Percentiles rank a stretch among this genome's conserved stretches.
phyloP scores from a whole-genome alignment of 2,797 vertebrate genomes.

The Urocyon cinereoargenteus region DNA sequence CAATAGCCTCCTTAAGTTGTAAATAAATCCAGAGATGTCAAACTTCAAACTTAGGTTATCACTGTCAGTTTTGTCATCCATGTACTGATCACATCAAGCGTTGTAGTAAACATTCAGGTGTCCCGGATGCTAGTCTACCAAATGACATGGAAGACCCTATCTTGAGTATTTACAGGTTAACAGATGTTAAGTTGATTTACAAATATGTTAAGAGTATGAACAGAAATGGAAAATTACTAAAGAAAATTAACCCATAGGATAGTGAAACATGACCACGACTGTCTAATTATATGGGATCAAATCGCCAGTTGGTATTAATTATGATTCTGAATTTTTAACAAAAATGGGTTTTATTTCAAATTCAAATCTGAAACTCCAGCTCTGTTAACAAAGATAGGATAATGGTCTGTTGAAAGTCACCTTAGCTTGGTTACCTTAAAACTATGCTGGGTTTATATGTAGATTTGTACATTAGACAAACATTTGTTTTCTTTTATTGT shows the following conservation, averaged over 20 bases:
- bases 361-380: conserved; percentile 10
- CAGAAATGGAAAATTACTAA: conserved; percentile 63
- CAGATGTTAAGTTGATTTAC: conserved; percentile 52
- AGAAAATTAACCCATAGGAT: conserved; percentile 59
- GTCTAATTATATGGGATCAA: neutral
- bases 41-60: neutral
- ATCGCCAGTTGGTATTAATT: conserved; percentile 60
- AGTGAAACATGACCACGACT: neutral
- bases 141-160: conserved; percentile 16
- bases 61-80: conserved; percentile 29
- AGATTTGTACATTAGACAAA: neutral
- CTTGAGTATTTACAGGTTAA: conserved; percentile 48
- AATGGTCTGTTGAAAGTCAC: neutral
- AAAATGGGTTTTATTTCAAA: conserved; percentile 53
- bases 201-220: conserved; percentile 54
- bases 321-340: conserved; percentile 55
- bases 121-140: neutral
- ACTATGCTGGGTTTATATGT: neutral
- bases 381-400: conserved; percentile 36
- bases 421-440: conserved; percentile 53
- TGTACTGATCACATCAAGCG: neutral
- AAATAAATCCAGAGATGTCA: conserved; percentile 21
- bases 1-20: neutral
- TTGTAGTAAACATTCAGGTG: conserved; percentile 33
- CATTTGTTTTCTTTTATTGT: conserved; percentile 8